Percentiles rank a stretch among this genome's conserved stretches.
Evolutionary conservation across 2,888 invertebrate genomes (phyloP).

Genomic region (Trilocha varians): DNA sequence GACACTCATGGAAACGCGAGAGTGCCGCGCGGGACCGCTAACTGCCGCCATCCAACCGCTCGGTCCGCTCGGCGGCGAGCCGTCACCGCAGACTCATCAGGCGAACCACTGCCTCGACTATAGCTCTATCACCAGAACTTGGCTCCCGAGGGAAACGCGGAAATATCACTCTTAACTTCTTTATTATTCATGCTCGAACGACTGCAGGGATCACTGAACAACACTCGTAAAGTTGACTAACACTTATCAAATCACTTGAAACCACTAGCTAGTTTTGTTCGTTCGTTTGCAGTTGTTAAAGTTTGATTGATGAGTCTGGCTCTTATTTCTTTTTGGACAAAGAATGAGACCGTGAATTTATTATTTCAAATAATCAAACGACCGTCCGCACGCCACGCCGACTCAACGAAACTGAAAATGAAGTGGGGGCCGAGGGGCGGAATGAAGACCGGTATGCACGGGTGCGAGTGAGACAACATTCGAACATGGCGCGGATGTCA

Average conservation of each 20-base stretch:
- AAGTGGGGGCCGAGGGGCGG: conserved; percentile 25
- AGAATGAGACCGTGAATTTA: conserved; percentile 56
- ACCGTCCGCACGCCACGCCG: conserved; percentile 48
- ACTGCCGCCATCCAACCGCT: conserved; percentile 72
- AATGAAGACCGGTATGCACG: conserved; percentile 28
- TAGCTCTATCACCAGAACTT: conserved; percentile 53
- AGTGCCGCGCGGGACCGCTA: conserved; percentile 90
- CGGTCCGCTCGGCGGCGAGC: conserved; percentile 64
- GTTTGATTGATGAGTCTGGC: conserved; percentile 22
- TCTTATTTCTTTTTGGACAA: conserved; percentile 54
- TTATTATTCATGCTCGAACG: conserved; percentile 70
- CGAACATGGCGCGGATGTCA: conserved; percentile 57
- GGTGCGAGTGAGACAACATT: conserved; percentile 42
- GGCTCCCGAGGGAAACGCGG: conserved; percentile 51
- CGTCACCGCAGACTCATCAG: conserved; percentile 70
- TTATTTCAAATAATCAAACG: conserved; percentile 20
- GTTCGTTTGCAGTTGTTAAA: conserved; percentile 16
- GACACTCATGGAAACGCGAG: conserved; percentile 92
- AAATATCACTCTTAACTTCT: conserved; percentile 64
- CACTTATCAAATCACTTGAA: conserved; percentile 46
- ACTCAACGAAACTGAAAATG: conserved; percentile 66
- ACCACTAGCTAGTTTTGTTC: conserved; percentile 31
- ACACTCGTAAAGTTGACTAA: conserved; percentile 39
- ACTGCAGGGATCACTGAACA: conserved; percentile 62
- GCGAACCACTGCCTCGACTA: conserved; percentile 36